phyloP scores from a whole-genome alignment of 2,113 vertebrate species.

The Gobio gobio region DNA sequence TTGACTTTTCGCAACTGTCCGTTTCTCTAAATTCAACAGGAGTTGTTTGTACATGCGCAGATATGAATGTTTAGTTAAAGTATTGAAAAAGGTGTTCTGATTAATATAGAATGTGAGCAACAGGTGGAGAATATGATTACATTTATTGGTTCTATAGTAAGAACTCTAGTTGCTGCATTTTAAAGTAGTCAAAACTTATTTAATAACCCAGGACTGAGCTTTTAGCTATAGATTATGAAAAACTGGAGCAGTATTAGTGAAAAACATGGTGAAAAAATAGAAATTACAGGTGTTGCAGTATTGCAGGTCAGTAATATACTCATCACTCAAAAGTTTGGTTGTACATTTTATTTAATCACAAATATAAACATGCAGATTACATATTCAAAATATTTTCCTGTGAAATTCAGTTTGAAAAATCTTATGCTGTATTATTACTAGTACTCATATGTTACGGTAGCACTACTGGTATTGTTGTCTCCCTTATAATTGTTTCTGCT shows the following conservation, averaged over 20 bases:
- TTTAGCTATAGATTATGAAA: too few species aligned
- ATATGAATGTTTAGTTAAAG: not conserved
- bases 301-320: not conserved
- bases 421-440: not conserved
- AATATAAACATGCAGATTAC: not conserved
- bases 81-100: not conserved
- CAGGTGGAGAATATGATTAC: not conserved
- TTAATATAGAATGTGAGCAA: not conserved
- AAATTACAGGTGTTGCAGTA: not conserved
- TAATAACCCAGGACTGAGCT: too few species aligned
- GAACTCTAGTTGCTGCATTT: not conserved
- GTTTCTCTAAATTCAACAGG: not conserved
- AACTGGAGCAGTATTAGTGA: not conserved
- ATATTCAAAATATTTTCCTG: not conserved
- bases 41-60: not conserved
- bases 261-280: not conserved
- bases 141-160: not conserved
- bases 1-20: not conserved
- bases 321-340: not conserved
- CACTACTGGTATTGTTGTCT: not conserved
- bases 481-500: not conserved
- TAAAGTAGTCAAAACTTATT: too few species aligned
- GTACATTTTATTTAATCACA: slow-evolving; percentile 15
- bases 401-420: not conserved
- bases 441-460: not conserved